phyloP scores from a whole-genome alignment of 2,888 invertebrate genomes.

The Sesia apiformis region DNA sequence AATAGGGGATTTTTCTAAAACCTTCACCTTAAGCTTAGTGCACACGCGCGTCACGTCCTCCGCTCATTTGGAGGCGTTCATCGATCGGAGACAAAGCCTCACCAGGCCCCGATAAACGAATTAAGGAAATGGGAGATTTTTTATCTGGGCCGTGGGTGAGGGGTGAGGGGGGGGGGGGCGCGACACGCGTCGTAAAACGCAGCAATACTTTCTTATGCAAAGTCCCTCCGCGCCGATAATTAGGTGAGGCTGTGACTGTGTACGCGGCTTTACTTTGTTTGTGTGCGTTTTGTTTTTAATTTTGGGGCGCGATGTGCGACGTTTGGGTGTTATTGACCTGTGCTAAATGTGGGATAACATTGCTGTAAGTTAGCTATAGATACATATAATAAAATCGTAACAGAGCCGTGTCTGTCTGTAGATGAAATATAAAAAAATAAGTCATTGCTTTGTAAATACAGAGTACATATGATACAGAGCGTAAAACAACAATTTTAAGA shows the following conservation, averaged over 20 bases:
- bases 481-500: too few species aligned
- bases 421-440: too few species aligned
- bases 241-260: slow-evolving; percentile 57
- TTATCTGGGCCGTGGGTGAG: slow-evolving; percentile 60
- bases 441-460: too few species aligned
- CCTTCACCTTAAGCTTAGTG: slow-evolving; percentile 60
- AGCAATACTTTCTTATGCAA: slow-evolving; percentile 74
- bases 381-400: too few species aligned
- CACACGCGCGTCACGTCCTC: slow-evolving; percentile 67
- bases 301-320: slow-evolving; percentile 25
- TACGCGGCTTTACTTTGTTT: slow-evolving; percentile 37
- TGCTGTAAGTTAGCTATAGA: too few species aligned
- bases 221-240: slow-evolving; percentile 68
- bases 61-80: slow-evolving; percentile 69
- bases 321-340: not conserved
- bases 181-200: slow-evolving; percentile 72
- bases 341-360: too few species aligned
- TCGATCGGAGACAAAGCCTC: slow-evolving; percentile 74
- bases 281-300: slow-evolving; percentile 63
- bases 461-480: too few species aligned
- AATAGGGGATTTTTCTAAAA: slow-evolving; percentile 11
- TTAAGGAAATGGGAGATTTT: slow-evolving; percentile 76
- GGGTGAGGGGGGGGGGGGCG: slow-evolving; percentile 23
- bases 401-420: too few species aligned
- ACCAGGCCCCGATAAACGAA: slow-evolving; percentile 71